Base-by-base conservation (phyloP, 2,888 invertebrate species). In the Drosophila setosimentum region DNA sequence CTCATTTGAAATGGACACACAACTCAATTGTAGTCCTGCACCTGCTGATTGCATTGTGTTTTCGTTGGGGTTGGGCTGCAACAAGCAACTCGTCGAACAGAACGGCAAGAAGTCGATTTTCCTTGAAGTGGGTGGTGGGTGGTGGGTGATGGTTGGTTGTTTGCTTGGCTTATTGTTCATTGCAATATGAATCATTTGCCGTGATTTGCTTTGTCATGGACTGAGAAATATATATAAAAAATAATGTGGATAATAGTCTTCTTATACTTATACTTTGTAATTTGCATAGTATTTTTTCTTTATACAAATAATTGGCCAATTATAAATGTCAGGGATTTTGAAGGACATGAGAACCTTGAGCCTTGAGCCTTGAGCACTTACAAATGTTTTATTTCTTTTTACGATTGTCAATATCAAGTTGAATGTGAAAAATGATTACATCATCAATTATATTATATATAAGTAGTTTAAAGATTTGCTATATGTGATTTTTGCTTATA, bases 11-110 rank as follows among this genome's bases (percentile, higher is more conserved):
- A 37, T 32, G 58, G 66, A 61, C 61, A 70, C 61, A 70, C 51
- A 37, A 18, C 24, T 33, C 60, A 73, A 61, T 53, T 49, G n/a
- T 55, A 48, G 33, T 32, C 64, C 48, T 65, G 60, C 53, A 62
- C 24, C 32, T 42, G 51, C 48, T 33, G 51, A 29, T 29, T 55
- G 27, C 29, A 55, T 54, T 33, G 35, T 35, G 21, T 42, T 21
- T 21, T n/a, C n/a, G n/a, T n/a, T n/a, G n/a, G n/a, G n/a, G 42
- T 2, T 5, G 21, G 21, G n/a, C 40, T 42, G 40, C 42, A 42
- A 21, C 42, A 42, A 42, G 42, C 21, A 21, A 11, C 21, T 21
- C 42, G 11, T 21, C 42, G 11, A 21, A 42, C 21, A 21, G 21
- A 21, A 21, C 42, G 2, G 16, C 45, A 16, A 45, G 21, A 24